Base-by-base conservation (phyloP, 1,140 invertebrate species). In the Cheumatopsyche charites region DNA sequence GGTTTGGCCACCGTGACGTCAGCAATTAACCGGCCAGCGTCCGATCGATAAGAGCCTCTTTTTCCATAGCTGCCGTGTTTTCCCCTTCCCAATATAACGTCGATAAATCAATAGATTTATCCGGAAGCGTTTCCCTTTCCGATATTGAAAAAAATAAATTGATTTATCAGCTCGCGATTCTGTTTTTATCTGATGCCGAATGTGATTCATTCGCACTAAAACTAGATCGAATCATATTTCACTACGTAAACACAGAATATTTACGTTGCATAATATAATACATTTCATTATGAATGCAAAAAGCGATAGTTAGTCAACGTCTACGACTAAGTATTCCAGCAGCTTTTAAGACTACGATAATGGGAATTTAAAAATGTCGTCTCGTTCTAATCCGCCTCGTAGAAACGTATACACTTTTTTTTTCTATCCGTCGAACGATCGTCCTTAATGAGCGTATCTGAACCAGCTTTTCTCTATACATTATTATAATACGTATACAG, bases 1-100 rank as follows among this genome's bases (percentile, higher is more conserved):
- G 25, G 47, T 67, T 58, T 42, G 47, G 66, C 43, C 63, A 25
- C 21, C 25, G 47, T 68, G 66, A 68, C 66, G 66, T 68, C 19
- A 41, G 49, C 26, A 45, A 36, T 29, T 55, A 13, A 19, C 62
- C 26, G 36, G 36, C 11, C 25, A n/a, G 12, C 23, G 36, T 42
- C 62, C 25, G 11, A 13, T 63, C 29, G 11, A 36, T 36, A 36
- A 4, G 29, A 3, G 29, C 29, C 9, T 36, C 29, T 36, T 36
- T 36, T 36, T 36, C n/a, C n/a, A n/a, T n/a, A n/a, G n/a, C n/a
- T n/a, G n/a, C n/a, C n/a, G n/a, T n/a, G n/a, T n/a, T n/a, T n/a
- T n/a, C n/a, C n/a, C n/a, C n/a, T n/a, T n/a, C n/a, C n/a, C n/a
- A n/a, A n/a, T n/a, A n/a, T n/a, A n/a, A n/a, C n/a, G n/a, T n/a